Base-by-base conservation (phyloP, 2,797 vertebrate genomes). In the Gouania willdenowi region DNA sequence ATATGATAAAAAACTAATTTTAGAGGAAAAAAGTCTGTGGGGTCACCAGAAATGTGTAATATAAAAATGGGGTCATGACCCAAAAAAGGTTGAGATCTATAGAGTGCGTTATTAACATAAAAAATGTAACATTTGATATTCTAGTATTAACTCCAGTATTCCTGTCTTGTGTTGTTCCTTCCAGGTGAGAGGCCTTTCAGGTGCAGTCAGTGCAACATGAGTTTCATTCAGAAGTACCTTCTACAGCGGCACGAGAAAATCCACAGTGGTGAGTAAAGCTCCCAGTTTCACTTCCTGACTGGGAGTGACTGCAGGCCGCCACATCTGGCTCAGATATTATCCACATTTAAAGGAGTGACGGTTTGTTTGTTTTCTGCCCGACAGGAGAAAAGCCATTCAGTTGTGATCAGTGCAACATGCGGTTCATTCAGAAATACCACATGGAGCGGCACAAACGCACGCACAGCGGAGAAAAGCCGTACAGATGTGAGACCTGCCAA, bases 361-460 rank as follows among this genome's bases (percentile, higher is more conserved):
- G n/a, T n/a, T n/a, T n/a, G n/a, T n/a, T n/a, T n/a, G n/a, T n/a
- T n/a, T n/a, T n/a, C n/a, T 53, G 11, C 24, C 36, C 53, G 62
- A 13, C 56, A 92, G 91, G 96, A 57, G 97, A 99, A 82, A 99
- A 99, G 80, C 97, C 97, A 19, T 99, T 99, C 51, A 94, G 94
- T 43, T 99, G 97, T 45, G 97, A 98, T 81, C 94, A 99, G 82
- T 99, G 97, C 72, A 98, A 97, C 68, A 99, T 99, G 97, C 94
- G 97, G 60, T 99, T 99, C 81, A 98, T 99, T 82, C 96, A 99
- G 89, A 99, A 98, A 86, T 99, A 98, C 84, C 96, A 99, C 53
- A 98, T 99, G 97, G 97, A 99, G 75, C 83, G 97, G 74, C 97
- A 99, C 88, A 98, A 98, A 86, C 90, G 97, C 80, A 99, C 97